Evolutionary conservation across 2,113 vertebrate genomes (phyloP).

Genomic region (Caranx melampygus): DNA sequence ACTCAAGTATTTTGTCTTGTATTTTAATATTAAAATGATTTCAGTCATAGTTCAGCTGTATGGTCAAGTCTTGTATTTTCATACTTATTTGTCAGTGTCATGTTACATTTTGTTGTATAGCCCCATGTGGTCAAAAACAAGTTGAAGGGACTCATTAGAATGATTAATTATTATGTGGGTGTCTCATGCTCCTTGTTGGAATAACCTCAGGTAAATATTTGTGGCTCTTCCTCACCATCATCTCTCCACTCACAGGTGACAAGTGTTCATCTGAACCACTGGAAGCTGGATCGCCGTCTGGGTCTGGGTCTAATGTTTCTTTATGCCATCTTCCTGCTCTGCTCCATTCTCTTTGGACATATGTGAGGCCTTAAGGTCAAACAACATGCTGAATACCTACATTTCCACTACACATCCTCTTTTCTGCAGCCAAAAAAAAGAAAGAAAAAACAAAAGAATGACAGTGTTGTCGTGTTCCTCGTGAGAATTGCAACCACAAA

Average conservation of each 20-base stretch:
- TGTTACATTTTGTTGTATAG: too few species aligned
- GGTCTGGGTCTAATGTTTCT: conserved; percentile 83
- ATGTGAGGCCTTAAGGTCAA: conserved; percentile 75
- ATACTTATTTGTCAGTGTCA: too few species aligned
- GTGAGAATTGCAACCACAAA: conserved; percentile 39
- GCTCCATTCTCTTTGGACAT: conserved; percentile 85
- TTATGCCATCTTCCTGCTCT: conserved; percentile 85
- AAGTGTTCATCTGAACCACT: conserved; percentile 84
- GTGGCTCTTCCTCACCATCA: not conserved
- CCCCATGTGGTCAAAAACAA: too few species aligned
- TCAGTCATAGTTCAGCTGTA: too few species aligned
- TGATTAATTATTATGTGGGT: too few species aligned
- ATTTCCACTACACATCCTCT: conserved; percentile 20
- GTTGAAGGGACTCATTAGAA: not conserved
- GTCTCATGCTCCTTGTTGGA: too few species aligned
- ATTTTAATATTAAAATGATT: too few species aligned
- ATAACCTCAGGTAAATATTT: not conserved
- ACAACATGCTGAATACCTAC: conserved; percentile 27
- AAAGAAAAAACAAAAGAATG: conserved; percentile 16
- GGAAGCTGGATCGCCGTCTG: conserved; percentile 84
- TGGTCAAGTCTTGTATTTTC: not conserved
- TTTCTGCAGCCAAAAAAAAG: conserved; percentile 64
- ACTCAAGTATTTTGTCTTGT: too few species aligned
- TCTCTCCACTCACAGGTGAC: conserved; percentile 71
- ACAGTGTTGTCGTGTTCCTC: conserved; percentile 30